phyloP scores from a whole-genome alignment of 1,140 invertebrate species.

The Tyrophagus putrescentiae region DNA sequence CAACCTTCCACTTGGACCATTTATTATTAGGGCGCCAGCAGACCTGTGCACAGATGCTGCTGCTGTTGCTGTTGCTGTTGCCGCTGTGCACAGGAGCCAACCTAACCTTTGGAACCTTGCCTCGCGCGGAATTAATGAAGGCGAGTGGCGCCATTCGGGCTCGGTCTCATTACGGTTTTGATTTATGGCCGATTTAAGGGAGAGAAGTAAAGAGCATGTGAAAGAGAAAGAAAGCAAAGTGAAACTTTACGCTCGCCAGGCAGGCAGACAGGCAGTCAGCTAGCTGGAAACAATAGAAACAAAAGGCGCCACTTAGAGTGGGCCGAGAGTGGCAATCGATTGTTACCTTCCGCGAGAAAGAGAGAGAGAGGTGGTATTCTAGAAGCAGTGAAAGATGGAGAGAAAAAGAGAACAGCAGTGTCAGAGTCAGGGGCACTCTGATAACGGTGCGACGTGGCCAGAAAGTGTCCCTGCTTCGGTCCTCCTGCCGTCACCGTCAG shows the following conservation, averaged over 20 bases:
- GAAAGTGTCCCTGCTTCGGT: too few relatives aligned
- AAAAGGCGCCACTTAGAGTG: constrained; percentile 2
- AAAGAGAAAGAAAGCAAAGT: too few relatives aligned
- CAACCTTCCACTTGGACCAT: too few relatives aligned
- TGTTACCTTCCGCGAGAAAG: background rate
- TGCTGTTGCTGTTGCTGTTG: background rate
- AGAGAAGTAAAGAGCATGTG: background rate
- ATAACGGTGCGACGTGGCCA: too few relatives aligned
- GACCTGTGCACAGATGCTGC: constrained; percentile 10
- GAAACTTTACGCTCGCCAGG: too few relatives aligned
- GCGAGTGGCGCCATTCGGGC: constrained; percentile 5
- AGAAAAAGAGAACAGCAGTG: too few relatives aligned
- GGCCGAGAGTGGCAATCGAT: constrained; percentile 6
- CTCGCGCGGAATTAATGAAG: constrained; percentile 14
- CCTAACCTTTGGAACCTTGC: constrained; percentile 4
- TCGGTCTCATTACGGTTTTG: constrained; percentile 9
- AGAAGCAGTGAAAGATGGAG: too few relatives aligned
- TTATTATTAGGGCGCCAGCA: background rate
- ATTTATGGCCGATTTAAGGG: constrained; percentile 11
- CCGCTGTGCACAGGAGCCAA: too few relatives aligned
- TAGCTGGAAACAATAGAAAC: background rate
- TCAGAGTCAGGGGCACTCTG: too few relatives aligned
- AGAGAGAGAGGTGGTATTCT: too few relatives aligned
- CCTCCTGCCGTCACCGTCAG: too few relatives aligned
- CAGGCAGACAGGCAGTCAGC: background rate